These are phyloP conservation scores for Emydocephalus ijimae DNA, from an alignment of 2,113 vertebrate genomes.

Conservation along the genomic window DNA sequence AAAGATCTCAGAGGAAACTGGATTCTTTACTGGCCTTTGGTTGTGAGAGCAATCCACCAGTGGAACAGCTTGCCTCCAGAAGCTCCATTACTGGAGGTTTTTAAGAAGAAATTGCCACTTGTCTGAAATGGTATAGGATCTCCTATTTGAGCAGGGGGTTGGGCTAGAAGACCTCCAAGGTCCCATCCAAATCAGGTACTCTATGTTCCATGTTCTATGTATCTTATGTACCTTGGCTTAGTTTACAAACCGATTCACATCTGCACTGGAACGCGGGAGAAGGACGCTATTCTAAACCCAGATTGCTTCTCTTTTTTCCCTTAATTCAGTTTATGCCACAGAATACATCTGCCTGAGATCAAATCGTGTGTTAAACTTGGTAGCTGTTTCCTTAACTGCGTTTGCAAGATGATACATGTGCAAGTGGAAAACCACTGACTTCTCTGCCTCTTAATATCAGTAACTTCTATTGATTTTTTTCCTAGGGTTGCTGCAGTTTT, in stretches of 20 bases:
- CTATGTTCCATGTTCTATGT: background rate
- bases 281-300: background rate
- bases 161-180: background rate
- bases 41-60: background rate
- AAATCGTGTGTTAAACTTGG: background rate
- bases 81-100: background rate
- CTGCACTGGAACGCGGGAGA: background rate
- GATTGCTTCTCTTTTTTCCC: constrained; percentile 34
- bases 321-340: constrained; percentile 41
- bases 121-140: background rate
- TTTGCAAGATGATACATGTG: constrained; percentile 38
- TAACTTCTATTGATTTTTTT: constrained; percentile 43
- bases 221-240: background rate
- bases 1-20: background rate
- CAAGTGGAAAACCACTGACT: constrained; percentile 35
- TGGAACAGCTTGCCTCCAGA: background rate
- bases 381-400: constrained; percentile 39
- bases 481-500: constrained; percentile 19
- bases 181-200: background rate
- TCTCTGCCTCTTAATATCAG: constrained; percentile 45
- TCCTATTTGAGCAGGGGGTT: background rate
- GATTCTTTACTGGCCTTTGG: background rate
- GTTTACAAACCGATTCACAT: background rate
- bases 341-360: background rate
- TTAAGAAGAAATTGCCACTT: background rate